A percentile compares a stretch with the other conserved stretches of the same genome.
Evolutionary conservation across 2,888 invertebrate species (phyloP).

Genomic region (Morpho helenor): DNA sequence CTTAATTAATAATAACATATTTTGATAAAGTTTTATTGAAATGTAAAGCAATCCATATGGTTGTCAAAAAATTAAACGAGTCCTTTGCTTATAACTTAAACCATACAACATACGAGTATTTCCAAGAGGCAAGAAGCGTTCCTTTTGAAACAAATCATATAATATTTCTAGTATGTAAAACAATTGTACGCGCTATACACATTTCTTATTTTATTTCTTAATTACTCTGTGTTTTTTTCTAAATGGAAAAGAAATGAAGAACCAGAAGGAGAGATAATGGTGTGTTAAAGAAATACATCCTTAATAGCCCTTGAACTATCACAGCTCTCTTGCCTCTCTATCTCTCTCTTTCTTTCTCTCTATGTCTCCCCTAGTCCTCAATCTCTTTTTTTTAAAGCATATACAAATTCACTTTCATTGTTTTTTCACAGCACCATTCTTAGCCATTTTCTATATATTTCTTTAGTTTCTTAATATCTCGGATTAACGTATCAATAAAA

Average conservation of each 20-base stretch:
- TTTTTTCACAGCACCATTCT: too few relatives aligned
- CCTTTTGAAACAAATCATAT: slow-evolving; percentile 59
- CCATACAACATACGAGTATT: slow-evolving; percentile 9
- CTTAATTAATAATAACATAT: too few relatives aligned
- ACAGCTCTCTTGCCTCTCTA: too few relatives aligned
- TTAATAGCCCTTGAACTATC: neutral
- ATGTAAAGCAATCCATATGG: too few relatives aligned
- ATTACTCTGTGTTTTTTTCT: slow-evolving; percentile 30
- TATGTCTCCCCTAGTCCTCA: too few relatives aligned
- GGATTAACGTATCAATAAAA: too few relatives aligned
- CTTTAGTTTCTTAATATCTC: too few relatives aligned
- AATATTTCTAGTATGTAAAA: slow-evolving; percentile 54
- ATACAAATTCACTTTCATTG: too few relatives aligned
- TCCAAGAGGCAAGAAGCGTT: slow-evolving; percentile 46
- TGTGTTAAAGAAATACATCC: neutral
- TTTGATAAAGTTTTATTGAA: too few relatives aligned
- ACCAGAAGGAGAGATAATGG: neutral
- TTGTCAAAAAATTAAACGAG: neutral
- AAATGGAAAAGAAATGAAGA: neutral
- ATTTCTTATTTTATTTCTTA: slow-evolving; percentile 35
- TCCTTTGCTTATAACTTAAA: slow-evolving; percentile 6
- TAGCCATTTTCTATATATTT: too few relatives aligned
- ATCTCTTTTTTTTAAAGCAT: too few relatives aligned
- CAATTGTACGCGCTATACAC: slow-evolving; percentile 41
- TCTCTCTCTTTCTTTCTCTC: too few relatives aligned